phyloP scores from a whole-genome alignment of 2,797 vertebrate genomes.

The Sitta carolinensis region DNA sequence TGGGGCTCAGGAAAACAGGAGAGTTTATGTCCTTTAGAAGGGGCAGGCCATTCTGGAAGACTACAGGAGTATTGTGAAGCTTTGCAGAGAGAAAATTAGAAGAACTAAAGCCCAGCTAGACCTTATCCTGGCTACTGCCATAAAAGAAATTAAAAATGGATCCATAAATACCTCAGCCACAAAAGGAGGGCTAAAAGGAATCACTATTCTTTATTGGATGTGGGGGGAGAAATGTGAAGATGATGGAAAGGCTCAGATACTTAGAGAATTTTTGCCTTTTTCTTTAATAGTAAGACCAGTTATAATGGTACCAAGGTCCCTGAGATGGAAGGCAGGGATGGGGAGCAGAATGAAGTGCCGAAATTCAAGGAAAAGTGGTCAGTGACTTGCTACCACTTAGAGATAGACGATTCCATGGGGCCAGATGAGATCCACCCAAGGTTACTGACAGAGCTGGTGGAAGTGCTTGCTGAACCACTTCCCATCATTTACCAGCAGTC shows the following conservation, averaged over 20 bases:
- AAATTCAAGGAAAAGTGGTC: neutral
- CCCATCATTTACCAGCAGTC: neutral
- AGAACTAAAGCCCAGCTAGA: neutral
- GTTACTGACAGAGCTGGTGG: neutral
- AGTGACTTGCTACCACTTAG: neutral
- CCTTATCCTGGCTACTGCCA: neutral
- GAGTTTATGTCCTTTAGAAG: neutral
- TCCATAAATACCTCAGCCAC: neutral
- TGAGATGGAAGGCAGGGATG: neutral
- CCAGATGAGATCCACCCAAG: neutral
- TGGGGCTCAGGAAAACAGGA: neutral
- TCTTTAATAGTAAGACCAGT: neutral
- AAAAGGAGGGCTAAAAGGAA: neutral
- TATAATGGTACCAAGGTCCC: neutral
- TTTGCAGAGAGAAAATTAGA: neutral
- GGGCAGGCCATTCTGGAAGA: neutral
- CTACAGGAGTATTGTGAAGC: neutral
- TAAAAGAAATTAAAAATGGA: neutral
- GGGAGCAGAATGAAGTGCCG: neutral
- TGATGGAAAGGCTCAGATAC: neutral
- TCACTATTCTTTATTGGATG: neutral
- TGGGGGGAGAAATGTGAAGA: neutral
- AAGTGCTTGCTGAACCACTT: neutral
- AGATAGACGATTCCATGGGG: neutral
- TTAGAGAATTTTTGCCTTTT: neutral